A percentile compares a stretch with the other conserved stretches of the same genome.
phyloP scores from a whole-genome alignment of 2,888 invertebrate genomes.

The Eupithecia vulgata region DNA sequence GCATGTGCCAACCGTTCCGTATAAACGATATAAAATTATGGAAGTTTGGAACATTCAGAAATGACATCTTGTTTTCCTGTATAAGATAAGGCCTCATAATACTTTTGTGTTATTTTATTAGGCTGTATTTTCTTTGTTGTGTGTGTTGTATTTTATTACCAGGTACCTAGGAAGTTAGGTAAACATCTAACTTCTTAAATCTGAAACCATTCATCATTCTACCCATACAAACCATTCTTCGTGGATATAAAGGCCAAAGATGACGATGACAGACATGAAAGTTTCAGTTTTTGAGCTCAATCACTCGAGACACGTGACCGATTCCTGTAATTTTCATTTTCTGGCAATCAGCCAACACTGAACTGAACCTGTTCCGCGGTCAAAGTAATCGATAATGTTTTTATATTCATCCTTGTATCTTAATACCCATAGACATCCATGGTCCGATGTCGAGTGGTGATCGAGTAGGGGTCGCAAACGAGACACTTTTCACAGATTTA shows the following conservation, averaged over 20 bases:
- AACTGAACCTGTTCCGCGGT: constrained; percentile 40
- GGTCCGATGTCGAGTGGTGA: constrained; percentile 66
- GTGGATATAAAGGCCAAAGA: background rate
- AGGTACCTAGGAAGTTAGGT: too few relatives aligned
- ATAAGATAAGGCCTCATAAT: too few relatives aligned
- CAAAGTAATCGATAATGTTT: constrained; percentile 44
- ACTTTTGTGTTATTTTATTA: too few relatives aligned
- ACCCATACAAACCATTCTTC: too few relatives aligned
- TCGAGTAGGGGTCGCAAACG: background rate
- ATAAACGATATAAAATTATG: constrained; percentile 16
- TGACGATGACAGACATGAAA: background rate
- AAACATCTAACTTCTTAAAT: too few relatives aligned
- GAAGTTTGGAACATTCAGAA: constrained; percentile 14
- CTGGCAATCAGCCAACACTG: constrained; percentile 7
- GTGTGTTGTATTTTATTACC: too few relatives aligned
- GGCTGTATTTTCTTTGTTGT: too few relatives aligned
- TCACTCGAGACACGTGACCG: background rate
- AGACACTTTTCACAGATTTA: background rate
- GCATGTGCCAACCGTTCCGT: constrained; percentile 25
- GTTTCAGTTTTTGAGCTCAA: background rate
- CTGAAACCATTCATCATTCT: too few relatives aligned
- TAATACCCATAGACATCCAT: constrained; percentile 23
- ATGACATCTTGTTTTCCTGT: background rate
- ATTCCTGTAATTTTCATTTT: background rate
- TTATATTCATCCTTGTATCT: constrained; percentile 21